phyloP scores from a whole-genome alignment of 2,797 vertebrate species.

The Sebastes nivosus region DNA sequence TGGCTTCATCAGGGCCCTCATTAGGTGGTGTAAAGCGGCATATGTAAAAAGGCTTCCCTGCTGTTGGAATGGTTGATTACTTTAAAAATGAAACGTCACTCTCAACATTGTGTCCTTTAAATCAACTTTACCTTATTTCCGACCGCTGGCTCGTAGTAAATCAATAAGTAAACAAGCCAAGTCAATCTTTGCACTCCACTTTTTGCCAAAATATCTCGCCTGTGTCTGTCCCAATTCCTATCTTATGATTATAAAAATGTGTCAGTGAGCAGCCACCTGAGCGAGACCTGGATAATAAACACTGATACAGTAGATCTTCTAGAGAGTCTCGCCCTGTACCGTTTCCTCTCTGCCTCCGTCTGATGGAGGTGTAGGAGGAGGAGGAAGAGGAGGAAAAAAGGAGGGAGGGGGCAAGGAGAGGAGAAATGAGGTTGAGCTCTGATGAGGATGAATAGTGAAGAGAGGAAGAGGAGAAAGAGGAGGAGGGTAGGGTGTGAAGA shows the following conservation, averaged over 20 bases:
- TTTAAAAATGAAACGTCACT: not conserved
- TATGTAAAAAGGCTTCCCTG: not conserved
- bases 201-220: conserved; percentile 2
- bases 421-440: conserved; percentile 64
- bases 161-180: not conserved
- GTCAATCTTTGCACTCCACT: conserved; percentile 1
- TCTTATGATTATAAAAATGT: conserved; percentile 44
- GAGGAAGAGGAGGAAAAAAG: conserved; percentile 14
- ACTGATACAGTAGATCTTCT: conserved; percentile 34
- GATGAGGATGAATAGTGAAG: conserved; percentile 69
- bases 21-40: not conserved
- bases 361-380: conserved; percentile 39
- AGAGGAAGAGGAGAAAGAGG: conserved; percentile 43
- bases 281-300: conserved; percentile 41
- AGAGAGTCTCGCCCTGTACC: conserved; percentile 22
- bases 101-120: not conserved
- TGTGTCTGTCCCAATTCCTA: conserved; percentile 28
- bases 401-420: conserved; percentile 34
- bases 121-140: not conserved
- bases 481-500: not conserved
- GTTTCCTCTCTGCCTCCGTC: conserved; percentile 38
- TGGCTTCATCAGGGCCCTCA: conserved; percentile 39
- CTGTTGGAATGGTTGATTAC: not conserved
- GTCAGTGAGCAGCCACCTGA: conserved; percentile 49
- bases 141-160: not conserved